Evolutionary conservation across 2,797 vertebrate genomes (phyloP), one percentile per base, ranked within the genome.

Genomic region (Bovichtus variegatus): DNA sequence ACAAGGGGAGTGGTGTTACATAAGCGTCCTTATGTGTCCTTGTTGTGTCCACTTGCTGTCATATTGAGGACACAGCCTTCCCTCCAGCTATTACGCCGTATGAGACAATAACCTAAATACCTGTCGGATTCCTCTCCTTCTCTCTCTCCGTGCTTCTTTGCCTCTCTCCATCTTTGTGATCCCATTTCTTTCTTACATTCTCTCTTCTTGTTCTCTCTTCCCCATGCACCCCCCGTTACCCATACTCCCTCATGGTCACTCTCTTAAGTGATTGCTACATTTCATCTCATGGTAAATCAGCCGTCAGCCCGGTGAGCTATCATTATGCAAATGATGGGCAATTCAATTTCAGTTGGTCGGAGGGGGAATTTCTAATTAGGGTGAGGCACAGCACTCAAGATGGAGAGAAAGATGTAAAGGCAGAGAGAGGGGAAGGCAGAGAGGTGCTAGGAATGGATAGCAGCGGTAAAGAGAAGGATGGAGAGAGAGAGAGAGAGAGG

Each of bases 271-370:
- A 94, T 94, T 92, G 92, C 92, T 93, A 91, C 91, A 92, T 94
- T 93, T 92, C 89, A 93, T 92, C 90, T 92, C 86, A 89, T 88
- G 92, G 90, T 82, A 91, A 93, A 93, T 93, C 92, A 84, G 55
- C 91, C 87, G 77, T 87, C 88, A 85, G 91, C 87, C 86, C 82
- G 82, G 90, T 88, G 89, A 94, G 92, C 92, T 92, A 91, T 93
- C 93, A 93, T 93, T 94, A 94, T 94, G 93, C 93, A 94, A 94
- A 94, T 92, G 89, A 92, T 88, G 87, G 80, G 87, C 93, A 93
- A 93, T 94, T 94, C 92, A 94, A 94, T 94, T 94, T 94, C 88
- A 87, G 87, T 86, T 92, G 91, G 91, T 93, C 87, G 73, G 84
- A 92, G 86, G 90, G 91, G 89, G 92, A 88, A 93, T 94, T 94